A percentile compares a stretch with the other conserved stretches of the same genome.
These are phyloP conservation scores for Novumbra hubbsi DNA, from an alignment of 2,797 vertebrate species.

Conservation along the genomic window DNA sequence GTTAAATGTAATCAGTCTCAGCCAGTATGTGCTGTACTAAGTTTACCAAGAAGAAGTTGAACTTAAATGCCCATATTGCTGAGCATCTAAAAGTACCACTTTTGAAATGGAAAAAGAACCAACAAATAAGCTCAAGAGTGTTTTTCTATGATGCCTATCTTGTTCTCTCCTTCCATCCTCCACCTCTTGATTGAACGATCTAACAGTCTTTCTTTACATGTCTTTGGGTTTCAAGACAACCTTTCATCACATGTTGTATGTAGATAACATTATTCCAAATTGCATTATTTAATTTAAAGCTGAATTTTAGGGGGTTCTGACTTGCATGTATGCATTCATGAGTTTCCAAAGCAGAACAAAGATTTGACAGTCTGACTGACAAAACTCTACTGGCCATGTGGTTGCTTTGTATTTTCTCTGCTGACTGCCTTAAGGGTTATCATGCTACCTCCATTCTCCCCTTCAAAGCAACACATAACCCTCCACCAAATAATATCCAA, in stretches of 20 bases:
- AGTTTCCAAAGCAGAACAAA: too few species aligned
- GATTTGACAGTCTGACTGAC: too few species aligned
- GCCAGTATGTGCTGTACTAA: background rate
- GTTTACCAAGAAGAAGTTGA: constrained; percentile 7
- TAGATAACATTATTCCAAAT: too few species aligned
- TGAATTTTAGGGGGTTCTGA: too few species aligned
- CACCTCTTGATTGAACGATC: background rate
- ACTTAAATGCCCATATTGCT: constrained; percentile 4
- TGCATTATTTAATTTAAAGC: too few species aligned
- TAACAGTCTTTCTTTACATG: background rate
- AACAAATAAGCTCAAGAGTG: background rate
- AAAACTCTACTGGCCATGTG: too few species aligned
- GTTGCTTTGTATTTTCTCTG: too few species aligned
- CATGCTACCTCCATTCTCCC: too few species aligned
- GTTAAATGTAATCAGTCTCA: constrained; percentile 15
- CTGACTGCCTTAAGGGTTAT: too few species aligned
- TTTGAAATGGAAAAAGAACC: constrained; percentile 28
- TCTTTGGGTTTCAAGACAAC: background rate
- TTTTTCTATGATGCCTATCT: background rate
- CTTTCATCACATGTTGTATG: background rate
- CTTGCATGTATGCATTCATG: too few species aligned
- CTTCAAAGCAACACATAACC: too few species aligned
- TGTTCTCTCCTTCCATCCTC: background rate
- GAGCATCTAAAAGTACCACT: constrained; percentile 14
- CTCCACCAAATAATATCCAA: too few species aligned